A percentile compares a stretch with the other conserved stretches of the same genome.
Evolutionary conservation across 2,888 invertebrate species (phyloP).

Genomic region (Eristalis intricaria): DNA sequence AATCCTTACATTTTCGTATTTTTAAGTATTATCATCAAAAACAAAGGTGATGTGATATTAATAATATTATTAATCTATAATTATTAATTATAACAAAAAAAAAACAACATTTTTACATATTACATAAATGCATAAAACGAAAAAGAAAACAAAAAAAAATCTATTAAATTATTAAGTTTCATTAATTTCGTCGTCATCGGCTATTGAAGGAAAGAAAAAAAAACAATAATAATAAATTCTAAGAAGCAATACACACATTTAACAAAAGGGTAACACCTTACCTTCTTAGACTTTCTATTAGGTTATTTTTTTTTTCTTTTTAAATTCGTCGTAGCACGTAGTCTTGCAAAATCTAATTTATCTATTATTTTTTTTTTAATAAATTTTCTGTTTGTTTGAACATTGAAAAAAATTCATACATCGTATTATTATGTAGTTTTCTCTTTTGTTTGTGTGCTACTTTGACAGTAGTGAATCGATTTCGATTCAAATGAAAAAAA

Average conservation of each 20-base stretch:
- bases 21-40: constrained; percentile 76
- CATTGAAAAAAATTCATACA: constrained; percentile 38
- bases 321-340: constrained; percentile 54
- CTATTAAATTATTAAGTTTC: constrained; percentile 71
- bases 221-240: constrained; percentile 60
- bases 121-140: constrained; percentile 68
- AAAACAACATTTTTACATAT: constrained; percentile 73
- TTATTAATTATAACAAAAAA: constrained; percentile 63
- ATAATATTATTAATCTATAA: constrained; percentile 75
- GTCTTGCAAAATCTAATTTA: constrained; percentile 63
- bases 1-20: constrained; percentile 71
- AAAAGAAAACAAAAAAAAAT: constrained; percentile 51
- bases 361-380: constrained; percentile 33
- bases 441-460: constrained; percentile 63
- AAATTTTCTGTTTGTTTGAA: constrained; percentile 41
- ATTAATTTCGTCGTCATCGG: constrained; percentile 60
- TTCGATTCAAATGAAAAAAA: constrained; percentile 17
- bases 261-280: constrained; percentile 56
- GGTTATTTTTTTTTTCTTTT: constrained; percentile 33
- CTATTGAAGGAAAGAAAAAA: constrained; percentile 46
- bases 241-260: constrained; percentile 70
- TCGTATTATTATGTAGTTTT: constrained; percentile 65
- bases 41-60: constrained; percentile 81
- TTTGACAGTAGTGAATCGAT: constrained; percentile 56
- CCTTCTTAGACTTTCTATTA: constrained; percentile 51